Percentiles rank a stretch among this genome's conserved stretches.
phyloP scores from a whole-genome alignment of 2,113 vertebrate genomes.

The Callopanchax toddi region DNA sequence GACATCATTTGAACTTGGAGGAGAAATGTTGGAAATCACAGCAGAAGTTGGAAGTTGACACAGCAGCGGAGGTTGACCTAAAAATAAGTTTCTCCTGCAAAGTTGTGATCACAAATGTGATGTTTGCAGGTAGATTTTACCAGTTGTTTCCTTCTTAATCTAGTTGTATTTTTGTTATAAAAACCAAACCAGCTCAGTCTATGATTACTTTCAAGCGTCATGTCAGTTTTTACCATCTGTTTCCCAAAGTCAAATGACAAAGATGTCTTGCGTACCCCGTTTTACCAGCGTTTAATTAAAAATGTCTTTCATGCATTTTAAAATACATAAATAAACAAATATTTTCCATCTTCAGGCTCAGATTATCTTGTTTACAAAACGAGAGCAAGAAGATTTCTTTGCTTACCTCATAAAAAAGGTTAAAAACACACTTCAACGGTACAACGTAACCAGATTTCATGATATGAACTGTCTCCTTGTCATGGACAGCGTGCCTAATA shows the following conservation, averaged over 20 bases:
- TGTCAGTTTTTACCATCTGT: no score
- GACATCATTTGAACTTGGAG: background rate
- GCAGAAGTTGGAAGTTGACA: constrained; percentile 18
- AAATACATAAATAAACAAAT: background rate
- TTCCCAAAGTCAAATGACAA: no score
- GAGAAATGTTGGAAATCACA: constrained; percentile 11
- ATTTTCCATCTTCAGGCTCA: background rate
- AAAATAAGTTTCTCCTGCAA: constrained; percentile 40
- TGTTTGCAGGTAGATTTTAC: constrained; percentile 18
- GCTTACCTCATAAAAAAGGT: background rate
- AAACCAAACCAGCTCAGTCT: constrained; percentile 7
- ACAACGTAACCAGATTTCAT: constrained; percentile 29
- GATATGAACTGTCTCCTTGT: constrained; percentile 36
- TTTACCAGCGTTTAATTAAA: background rate
- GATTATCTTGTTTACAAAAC: background rate
- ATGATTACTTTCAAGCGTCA: constrained; percentile 5
- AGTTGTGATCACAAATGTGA: constrained; percentile 19
- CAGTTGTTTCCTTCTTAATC: constrained; percentile 37
- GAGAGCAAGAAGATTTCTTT: background rate
- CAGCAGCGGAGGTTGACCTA: constrained; percentile 17
- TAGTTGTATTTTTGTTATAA: background rate
- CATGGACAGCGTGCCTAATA: constrained; percentile 40
- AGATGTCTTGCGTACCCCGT: no score
- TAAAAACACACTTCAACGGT: constrained; percentile 8
- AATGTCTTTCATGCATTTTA: background rate